phyloP scores from a whole-genome alignment of 2,888 invertebrate species.

The Lasioglossum leucozonium region DNA sequence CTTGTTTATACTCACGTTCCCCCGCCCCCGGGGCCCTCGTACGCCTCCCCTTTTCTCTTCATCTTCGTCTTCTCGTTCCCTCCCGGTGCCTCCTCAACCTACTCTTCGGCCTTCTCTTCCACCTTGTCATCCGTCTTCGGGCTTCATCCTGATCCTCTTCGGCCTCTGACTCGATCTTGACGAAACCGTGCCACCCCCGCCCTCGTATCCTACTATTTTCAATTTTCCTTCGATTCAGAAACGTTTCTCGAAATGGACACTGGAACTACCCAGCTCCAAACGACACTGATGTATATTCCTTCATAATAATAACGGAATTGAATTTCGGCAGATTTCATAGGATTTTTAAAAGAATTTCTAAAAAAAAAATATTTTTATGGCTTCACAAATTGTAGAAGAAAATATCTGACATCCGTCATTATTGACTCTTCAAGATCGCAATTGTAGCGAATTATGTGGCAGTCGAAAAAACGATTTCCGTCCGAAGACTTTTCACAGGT shows the following conservation, averaged over 20 bases:
- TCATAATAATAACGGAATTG: no score
- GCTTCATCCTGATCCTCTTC: slow-evolving; percentile 26
- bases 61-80: slow-evolving; percentile 6
- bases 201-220: not conserved
- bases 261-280: no score
- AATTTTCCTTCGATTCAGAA: not conserved
- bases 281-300: no score
- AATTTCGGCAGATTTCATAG: no score
- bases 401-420: no score
- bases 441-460: not conserved
- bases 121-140: slow-evolving; percentile 35
- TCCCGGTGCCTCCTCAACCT: not conserved
- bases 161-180: not conserved
- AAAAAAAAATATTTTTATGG: no score
- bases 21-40: slow-evolving; percentile 38
- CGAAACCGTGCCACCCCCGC: not conserved
- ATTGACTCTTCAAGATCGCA: not conserved
- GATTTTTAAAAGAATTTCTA: no score
- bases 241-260: no score
- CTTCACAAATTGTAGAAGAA: no score
- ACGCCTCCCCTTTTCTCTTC: slow-evolving; percentile 22
- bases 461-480: not conserved
- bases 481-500: not conserved
- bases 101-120: slow-evolving; percentile 21
- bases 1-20: slow-evolving; percentile 69